phyloP scores from a whole-genome alignment of 2,797 vertebrate genomes.

The Catostomus latipinnis region DNA sequence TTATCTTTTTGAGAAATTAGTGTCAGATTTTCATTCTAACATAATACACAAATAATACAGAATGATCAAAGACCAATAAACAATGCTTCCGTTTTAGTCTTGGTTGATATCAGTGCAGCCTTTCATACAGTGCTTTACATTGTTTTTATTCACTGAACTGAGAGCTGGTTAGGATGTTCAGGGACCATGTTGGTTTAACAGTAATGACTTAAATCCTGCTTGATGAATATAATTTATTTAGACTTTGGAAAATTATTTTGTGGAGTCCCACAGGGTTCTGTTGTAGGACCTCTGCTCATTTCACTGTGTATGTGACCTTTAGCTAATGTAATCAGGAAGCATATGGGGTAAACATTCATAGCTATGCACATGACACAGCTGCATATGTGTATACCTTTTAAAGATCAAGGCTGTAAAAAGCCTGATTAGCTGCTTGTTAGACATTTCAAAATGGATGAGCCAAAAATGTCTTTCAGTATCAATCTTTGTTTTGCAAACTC shows the following conservation, averaged over 20 bases:
- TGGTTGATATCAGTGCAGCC: not conserved
- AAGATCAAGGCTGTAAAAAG: not conserved
- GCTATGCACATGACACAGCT: not conserved
- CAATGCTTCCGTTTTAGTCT: not conserved
- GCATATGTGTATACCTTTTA: not conserved
- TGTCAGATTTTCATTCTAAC: not conserved
- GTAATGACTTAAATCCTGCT: too few relatives aligned
- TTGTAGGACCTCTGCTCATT: not conserved
- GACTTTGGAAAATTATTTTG: not conserved
- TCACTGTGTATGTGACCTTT: not conserved
- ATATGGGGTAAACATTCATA: not conserved
- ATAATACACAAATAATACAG: not conserved
- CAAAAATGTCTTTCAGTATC: too few relatives aligned
- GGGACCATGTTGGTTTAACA: too few relatives aligned
- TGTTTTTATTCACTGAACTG: not conserved
- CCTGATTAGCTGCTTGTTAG: not conserved
- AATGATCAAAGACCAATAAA: not conserved
- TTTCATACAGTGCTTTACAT: not conserved
- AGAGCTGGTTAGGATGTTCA: not conserved
- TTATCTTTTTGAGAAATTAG: too few relatives aligned
- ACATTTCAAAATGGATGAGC: not conserved
- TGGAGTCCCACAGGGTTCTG: not conserved
- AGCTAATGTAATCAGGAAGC: conserved; percentile 33
- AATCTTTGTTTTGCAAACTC: too few relatives aligned
- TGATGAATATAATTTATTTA: not conserved